Evolutionary conservation across 2,888 invertebrate genomes (phyloP), one percentile per base, ranked within the genome.

Genomic region (Idaea biselata): DNA sequence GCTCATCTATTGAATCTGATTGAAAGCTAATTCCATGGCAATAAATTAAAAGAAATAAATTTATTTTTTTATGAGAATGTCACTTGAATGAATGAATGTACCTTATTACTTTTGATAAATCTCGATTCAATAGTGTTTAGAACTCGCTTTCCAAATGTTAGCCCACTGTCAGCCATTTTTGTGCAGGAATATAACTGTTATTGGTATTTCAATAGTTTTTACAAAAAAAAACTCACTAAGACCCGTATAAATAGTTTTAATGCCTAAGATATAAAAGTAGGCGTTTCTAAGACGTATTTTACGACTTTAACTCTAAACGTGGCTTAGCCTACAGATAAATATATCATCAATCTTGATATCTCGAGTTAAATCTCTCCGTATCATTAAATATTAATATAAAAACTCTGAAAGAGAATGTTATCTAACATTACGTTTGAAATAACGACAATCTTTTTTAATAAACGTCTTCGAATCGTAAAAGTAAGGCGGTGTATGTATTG

Each of bases 391-490:
- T 44, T 44, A 44, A 44, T 44, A 44, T 44, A 14, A 44, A 44
- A 44, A 44, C 14, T 25, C 44, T 44, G 44, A 44, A 44, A 44
- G 44, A 44, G 44, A 44, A 44, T 44, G 44, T 44, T 44, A 6
- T 44, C 7, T 44, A 44, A 55, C 55, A 55, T 17, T 55, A 16
- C 17, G n/a, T n/a, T 55, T n/a, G 55, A 16, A 55, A 55, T 55
- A 55, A 44, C 44, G 44, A 44, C 44, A 44, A 44, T 44, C 0
- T 44, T 44, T 44, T 44, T 44, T 44, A 44, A 44, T 64, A 59
- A 62, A 66, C 60, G 60, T 64, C 55, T 61, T 64, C 58, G 59
- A 66, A 55, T 60, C 68, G 61, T 63, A 63, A 63, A 60, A 66
- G 65, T 65, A 62, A 61, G 56, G 16, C 59, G 16, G 66, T 64